Conservation (phyloP, 2,113 vertebrate genomes). For the Passer montanus region DNA sequence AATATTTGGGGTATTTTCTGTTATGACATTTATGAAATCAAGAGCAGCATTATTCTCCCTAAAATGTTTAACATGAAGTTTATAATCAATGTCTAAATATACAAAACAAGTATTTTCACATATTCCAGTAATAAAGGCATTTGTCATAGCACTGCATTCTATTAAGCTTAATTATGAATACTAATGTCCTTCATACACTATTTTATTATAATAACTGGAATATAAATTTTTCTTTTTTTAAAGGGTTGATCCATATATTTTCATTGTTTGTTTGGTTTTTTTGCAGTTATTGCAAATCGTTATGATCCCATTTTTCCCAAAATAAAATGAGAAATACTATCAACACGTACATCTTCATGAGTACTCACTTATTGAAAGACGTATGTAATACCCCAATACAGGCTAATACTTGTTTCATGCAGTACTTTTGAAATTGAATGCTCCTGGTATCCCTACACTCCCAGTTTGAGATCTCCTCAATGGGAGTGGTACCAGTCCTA, state of each 20-base stretch:
- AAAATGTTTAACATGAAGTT: neutral
- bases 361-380: neutral
- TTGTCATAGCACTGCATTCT: neutral
- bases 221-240: neutral
- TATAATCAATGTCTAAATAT: neutral
- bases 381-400: neutral
- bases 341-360: neutral
- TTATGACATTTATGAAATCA: neutral
- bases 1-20: neutral
- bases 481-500: neutral
- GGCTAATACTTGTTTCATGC: neutral
- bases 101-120: neutral
- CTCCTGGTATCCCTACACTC: neutral
- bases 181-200: neutral
- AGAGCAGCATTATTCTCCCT: neutral
- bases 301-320: neutral
- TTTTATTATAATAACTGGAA: neutral
- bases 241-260: neutral
- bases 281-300: neutral
- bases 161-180: neutral
- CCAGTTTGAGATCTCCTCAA: neutral
- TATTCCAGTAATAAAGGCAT: neutral
- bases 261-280: neutral
- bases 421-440: neutral
- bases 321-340: neutral